Base-by-base conservation (phyloP, 2,888 invertebrate species). In the Noctua fimbriata region DNA sequence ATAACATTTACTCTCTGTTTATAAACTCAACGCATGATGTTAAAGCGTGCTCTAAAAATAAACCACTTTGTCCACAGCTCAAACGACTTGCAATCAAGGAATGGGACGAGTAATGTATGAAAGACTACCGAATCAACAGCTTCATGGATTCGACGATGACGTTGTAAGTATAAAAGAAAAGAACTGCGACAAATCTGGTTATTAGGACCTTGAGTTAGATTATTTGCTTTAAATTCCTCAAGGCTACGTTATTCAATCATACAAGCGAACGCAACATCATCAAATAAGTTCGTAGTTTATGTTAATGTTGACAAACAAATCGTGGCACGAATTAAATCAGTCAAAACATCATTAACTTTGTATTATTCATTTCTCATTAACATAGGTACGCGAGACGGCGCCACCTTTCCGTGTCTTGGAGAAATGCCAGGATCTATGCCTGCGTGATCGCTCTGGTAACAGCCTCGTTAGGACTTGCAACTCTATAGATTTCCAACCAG, bases 401-500 rank as follows among this genome's bases (percentile, higher is more conserved):
- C 98, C 98, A 9, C 99, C 99, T 0, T 98, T 99, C 92, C 97
- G 98, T 84, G 99, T 99, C 16, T 95, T 99, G 90, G 99, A 99
- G 94, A 98, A 98, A 94, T 99, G 99, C 94, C 98, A 98, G 94
- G 98, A 98, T 91, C 95, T 99, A 18, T 99, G 99, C 91, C 95
- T 98, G 80, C 97, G 98, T 32, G 99, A 99, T 93, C 97, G 98
- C 84, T 98, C 93, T 97, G 98, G 98, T 18, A 98, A 98, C 93
- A 98, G 98, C 93, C 97, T 99, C 70, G 98, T 98, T 36, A 97
- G 98, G 86, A 98, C 98, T 2, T 99, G 99, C 94, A 98, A 98
- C 83, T 99, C 99, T 69, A 99, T 99, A 89, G 99, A 99, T 95
- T 99, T 99, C 93, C 98, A 98, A 94, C 99, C 99, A 0, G 99